phyloP scores from a whole-genome alignment of 1,140 invertebrate genomes.

The Drosophila murphyi region DNA sequence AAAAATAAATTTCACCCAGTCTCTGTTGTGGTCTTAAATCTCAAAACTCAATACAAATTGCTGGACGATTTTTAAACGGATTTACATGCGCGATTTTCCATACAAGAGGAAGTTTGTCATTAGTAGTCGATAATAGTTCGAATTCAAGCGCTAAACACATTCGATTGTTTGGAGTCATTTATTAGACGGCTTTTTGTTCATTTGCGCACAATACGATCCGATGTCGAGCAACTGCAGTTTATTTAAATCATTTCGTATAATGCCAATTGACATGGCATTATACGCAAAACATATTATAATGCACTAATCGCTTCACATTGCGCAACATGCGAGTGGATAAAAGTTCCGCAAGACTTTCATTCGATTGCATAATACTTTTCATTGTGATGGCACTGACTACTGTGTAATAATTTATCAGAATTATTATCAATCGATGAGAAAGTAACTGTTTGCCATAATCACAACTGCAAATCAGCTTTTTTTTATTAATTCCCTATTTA shows the following conservation, averaged over 20 bases:
- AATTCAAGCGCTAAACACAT: slow-evolving; percentile 51
- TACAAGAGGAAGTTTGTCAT: slow-evolving; percentile 77
- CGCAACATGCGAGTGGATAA: slow-evolving; percentile 47
- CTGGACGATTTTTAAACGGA: slow-evolving; percentile 46
- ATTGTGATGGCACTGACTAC: neutral
- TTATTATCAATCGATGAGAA: neutral
- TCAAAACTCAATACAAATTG: slow-evolving; percentile 36
- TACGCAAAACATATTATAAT: slow-evolving; percentile 55
- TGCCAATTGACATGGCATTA: slow-evolving; percentile 47
- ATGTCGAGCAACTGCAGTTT: slow-evolving; percentile 39
- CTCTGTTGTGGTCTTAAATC: slow-evolving; percentile 18
- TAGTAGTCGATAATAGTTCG: slow-evolving; percentile 38
- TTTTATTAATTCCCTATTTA: too few relatives aligned
- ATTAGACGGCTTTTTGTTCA: slow-evolving; percentile 46
- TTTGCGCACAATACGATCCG: slow-evolving; percentile 51
- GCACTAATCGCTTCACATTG: slow-evolving; percentile 62
- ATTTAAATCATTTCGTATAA: slow-evolving; percentile 70
- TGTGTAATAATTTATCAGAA: neutral
- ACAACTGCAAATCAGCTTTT: too few relatives aligned
- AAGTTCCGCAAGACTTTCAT: slow-evolving; percentile 74
- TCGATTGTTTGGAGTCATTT: slow-evolving; percentile 52
- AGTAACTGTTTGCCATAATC: too few relatives aligned
- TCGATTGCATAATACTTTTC: slow-evolving; percentile 44
- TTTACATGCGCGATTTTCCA: slow-evolving; percentile 51
- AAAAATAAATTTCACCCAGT: slow-evolving; percentile 65